Evolutionary conservation across 2,113 vertebrate species (phyloP).

Genomic region (Lepidothrix coronata): DNA sequence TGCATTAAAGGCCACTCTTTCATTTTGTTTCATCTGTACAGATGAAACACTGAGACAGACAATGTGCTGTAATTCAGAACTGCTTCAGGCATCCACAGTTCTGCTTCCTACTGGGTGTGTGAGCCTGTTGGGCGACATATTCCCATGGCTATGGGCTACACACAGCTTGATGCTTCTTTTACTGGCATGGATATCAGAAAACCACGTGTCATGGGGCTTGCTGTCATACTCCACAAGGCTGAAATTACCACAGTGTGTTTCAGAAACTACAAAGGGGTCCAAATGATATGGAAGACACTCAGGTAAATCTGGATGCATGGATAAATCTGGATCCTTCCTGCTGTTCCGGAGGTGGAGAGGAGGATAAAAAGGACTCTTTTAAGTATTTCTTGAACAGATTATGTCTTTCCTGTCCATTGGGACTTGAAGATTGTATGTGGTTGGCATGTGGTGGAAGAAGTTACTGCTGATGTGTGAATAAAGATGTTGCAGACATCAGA

Average conservation of each 20-base stretch:
- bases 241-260: background rate
- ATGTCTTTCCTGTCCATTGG: background rate
- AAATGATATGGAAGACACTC: background rate
- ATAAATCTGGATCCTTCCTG: background rate
- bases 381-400: background rate
- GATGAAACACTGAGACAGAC: background rate
- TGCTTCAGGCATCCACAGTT: background rate
- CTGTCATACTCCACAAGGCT: background rate
- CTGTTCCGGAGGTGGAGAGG: background rate
- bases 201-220: background rate
- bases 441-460: background rate
- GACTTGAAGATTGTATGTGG: background rate
- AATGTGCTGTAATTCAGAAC: background rate
- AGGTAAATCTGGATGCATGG: background rate
- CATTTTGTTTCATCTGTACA: background rate
- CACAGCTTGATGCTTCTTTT: slow-evolving; percentile 2
- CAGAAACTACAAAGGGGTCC: background rate
- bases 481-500: slow-evolving; percentile 9
- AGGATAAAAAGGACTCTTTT: background rate
- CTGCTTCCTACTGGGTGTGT: background rate
- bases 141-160: background rate
- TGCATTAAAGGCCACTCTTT: background rate
- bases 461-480: background rate
- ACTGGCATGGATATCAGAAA: background rate
- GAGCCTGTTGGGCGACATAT: background rate